phyloP scores from a whole-genome alignment of 1,140 invertebrate species.

The Bombus sylvicola region DNA sequence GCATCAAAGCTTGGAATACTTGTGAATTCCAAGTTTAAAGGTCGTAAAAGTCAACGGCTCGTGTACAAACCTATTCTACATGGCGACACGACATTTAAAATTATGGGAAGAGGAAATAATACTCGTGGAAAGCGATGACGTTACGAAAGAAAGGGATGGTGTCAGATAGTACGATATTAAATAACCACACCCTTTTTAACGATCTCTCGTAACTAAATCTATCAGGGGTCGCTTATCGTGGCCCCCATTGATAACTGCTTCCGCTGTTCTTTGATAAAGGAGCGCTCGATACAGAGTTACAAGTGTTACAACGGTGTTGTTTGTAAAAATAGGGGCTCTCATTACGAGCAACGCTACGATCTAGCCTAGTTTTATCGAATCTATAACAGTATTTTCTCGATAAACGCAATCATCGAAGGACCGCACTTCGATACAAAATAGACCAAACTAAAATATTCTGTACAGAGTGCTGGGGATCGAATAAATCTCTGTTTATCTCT shows the following conservation, averaged over 20 bases:
- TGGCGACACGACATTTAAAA: not conserved
- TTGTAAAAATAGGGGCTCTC: conserved; percentile 56
- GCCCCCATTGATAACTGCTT: conserved; percentile 65
- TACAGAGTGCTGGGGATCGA: not conserved
- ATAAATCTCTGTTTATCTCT: not conserved
- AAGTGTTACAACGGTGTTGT: conserved; percentile 38
- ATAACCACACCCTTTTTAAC: conserved; percentile 64
- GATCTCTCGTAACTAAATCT: conserved; percentile 57
- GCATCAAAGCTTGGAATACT: not conserved
- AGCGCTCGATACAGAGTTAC: conserved; percentile 49
- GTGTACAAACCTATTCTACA: not conserved
- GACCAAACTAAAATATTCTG: not conserved
- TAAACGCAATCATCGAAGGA: not conserved
- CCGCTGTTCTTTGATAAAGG: conserved; percentile 70
- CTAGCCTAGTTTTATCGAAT: conserved; percentile 17
- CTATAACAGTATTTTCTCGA: not conserved
- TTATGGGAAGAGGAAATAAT: not conserved
- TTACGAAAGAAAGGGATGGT: conserved; percentile 27
- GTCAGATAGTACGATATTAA: conserved; percentile 48
- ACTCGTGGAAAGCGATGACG: not conserved
- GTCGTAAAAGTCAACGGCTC: not conserved
- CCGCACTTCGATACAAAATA: not conserved
- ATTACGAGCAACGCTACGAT: not conserved
- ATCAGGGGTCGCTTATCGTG: conserved; percentile 60
- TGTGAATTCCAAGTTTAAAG: not conserved